Percentiles rank a stretch among this genome's conserved stretches.
Evolutionary conservation across 2,797 vertebrate genomes (phyloP).

Genomic region (Chrysocyon brachyurus): DNA sequence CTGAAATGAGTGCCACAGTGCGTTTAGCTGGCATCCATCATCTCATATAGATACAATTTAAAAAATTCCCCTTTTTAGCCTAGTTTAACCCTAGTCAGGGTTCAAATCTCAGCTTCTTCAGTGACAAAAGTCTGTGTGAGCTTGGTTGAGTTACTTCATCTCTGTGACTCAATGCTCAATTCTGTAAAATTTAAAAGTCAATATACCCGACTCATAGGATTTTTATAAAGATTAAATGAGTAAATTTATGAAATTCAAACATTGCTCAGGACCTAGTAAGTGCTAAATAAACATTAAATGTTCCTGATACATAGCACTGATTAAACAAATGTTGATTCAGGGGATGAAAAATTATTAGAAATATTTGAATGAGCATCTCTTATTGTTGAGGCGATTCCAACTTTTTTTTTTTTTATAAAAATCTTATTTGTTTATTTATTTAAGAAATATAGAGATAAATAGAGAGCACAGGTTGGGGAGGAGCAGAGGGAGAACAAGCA

Average conservation of each 20-base stretch:
- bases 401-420: not conserved
- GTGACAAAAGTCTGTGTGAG: not conserved
- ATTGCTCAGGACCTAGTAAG: not conserved
- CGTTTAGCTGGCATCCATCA: not conserved
- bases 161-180: not conserved
- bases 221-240: not conserved
- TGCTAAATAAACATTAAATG: not conserved
- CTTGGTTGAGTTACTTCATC: not conserved
- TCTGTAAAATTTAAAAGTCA: conserved; percentile 19
- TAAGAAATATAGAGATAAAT: not conserved
- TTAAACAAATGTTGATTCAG: not conserved
- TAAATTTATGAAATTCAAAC: not conserved
- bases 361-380: not conserved
- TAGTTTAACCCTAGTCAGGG: not conserved
- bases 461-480: not conserved
- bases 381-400: not conserved
- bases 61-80: not conserved
- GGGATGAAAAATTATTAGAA: not conserved
- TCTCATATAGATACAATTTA: not conserved
- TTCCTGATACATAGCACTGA: not conserved
- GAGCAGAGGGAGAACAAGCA: not conserved
- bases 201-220: not conserved
- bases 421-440: not conserved
- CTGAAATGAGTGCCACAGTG: not conserved
- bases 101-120: not conserved